Conservation (phyloP, 2,797 vertebrate species). For the Parotocinclus haroldoi region DNA sequence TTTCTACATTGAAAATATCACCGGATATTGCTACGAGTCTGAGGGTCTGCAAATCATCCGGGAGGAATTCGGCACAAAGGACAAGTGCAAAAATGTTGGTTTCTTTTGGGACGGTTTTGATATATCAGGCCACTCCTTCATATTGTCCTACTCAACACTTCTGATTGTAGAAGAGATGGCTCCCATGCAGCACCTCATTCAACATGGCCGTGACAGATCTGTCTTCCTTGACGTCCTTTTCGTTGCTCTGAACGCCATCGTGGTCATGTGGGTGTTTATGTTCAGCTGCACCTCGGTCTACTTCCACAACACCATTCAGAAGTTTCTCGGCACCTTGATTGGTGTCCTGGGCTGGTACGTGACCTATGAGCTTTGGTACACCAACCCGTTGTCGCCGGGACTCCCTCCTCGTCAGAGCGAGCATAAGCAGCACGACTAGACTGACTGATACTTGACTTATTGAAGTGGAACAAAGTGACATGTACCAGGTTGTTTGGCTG, state of each 20-base stretch:
- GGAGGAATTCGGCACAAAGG: constrained; percentile 63
- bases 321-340: constrained; percentile 78
- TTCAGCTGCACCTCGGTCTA: constrained; percentile 88
- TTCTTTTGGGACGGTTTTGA: constrained; percentile 85
- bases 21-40: constrained; percentile 73
- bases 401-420: constrained; percentile 70
- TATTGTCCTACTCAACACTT: constrained; percentile 85
- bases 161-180: constrained; percentile 87
- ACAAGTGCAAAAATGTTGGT: constrained; percentile 70
- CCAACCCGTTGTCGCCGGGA: constrained; percentile 82
- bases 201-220: constrained; percentile 43
- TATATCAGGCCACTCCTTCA: constrained; percentile 94
- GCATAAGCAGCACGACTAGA: constrained; percentile 58
- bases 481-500: background rate
- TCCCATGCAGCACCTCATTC: constrained; percentile 67
- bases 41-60: constrained; percentile 18
- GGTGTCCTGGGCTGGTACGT: constrained; percentile 83
- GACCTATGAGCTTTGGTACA: constrained; percentile 87
- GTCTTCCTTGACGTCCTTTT: constrained; percentile 70
- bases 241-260: constrained; percentile 77
- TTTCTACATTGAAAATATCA: constrained; percentile 78
- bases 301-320: constrained; percentile 84
- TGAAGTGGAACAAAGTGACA: constrained; percentile 17
- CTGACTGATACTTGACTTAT: background rate
- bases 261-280: constrained; percentile 87